These are phyloP conservation scores for Todiramphus saurophagus DNA, from an alignment of 2,113 vertebrate species.

Conservation along the genomic window DNA sequence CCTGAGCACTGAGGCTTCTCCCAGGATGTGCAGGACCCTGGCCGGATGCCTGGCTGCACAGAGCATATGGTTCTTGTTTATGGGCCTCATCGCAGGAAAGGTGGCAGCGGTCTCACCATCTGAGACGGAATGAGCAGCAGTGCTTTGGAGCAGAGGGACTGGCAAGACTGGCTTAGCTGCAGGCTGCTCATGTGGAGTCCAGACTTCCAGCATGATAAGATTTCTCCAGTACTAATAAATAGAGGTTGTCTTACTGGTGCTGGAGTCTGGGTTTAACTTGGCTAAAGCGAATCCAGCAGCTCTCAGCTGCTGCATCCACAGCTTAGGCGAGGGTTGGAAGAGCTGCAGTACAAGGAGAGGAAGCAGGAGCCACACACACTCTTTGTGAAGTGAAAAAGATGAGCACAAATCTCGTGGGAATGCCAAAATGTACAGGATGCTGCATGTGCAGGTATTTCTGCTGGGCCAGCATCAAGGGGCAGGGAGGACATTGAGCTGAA, in stretches of 20 bases:
- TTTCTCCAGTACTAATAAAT: neutral
- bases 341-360: neutral
- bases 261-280: neutral
- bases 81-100: neutral
- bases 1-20: neutral
- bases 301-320: neutral
- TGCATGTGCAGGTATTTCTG: conserved; percentile 59
- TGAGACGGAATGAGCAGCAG: neutral
- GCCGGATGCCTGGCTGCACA: neutral
- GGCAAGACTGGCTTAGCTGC: neutral
- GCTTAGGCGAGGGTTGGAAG: neutral
- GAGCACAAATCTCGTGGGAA: neutral
- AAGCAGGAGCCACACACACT: fast-evolving
- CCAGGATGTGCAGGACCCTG: neutral
- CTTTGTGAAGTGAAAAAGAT: conserved; percentile 26
- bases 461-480: conserved; percentile 41
- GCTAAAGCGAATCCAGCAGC: neutral
- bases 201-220: neutral
- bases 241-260: neutral
- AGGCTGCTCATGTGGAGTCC: neutral
- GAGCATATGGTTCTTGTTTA: neutral
- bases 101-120: neutral
- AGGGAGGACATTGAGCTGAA: conserved; percentile 11
- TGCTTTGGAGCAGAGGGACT: neutral
- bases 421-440: conserved; percentile 35